A percentile compares a stretch with the other conserved stretches of the same genome.
Conservation (phyloP, 2,113 vertebrate species). For the Syngnathus floridae region DNA sequence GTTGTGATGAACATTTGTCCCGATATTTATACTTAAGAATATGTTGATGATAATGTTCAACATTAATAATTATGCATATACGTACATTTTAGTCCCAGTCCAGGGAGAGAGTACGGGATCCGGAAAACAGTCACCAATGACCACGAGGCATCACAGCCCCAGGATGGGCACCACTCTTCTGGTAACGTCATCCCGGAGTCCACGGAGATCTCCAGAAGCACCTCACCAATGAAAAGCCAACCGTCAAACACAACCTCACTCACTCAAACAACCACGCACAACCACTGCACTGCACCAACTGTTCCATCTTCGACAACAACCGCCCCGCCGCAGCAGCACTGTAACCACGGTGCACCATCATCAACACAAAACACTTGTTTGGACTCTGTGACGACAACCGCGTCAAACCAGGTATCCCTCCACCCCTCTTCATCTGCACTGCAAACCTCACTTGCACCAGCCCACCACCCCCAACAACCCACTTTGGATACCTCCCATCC, state of each 20-base stretch:
- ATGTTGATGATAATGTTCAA: background rate
- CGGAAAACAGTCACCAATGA: conserved; percentile 60
- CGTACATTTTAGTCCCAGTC: conserved; percentile 48
- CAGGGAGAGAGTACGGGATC: conserved; percentile 56
- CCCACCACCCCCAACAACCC: conserved; percentile 13
- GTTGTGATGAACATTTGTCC: background rate
- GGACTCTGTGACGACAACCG: conserved; percentile 11
- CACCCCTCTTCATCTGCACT: conserved; percentile 23
- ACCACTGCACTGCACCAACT: conserved; percentile 28
- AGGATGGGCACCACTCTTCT: conserved; percentile 26
- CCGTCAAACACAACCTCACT: conserved; percentile 24
- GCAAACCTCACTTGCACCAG: conserved; percentile 3
- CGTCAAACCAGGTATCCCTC: conserved; percentile 28
- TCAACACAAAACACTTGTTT: conserved; percentile 12
- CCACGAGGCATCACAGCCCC: conserved; percentile 39
- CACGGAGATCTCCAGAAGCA: conserved; percentile 24
- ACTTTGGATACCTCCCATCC: conserved; percentile 8
- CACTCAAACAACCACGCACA: conserved; percentile 24
- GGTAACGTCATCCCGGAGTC: conserved; percentile 16
- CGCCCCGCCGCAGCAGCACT: conserved; percentile 30
- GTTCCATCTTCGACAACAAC: background rate
- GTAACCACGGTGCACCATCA: conserved; percentile 15
- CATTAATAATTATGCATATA: conserved; percentile 18
- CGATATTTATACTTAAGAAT: too few species aligned
- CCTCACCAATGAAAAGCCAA: conserved; percentile 20